A percentile compares a stretch with the other conserved stretches of the same genome.
phyloP scores from a whole-genome alignment of 2,113 vertebrate genomes.

The Telmatochromis sp. region DNA sequence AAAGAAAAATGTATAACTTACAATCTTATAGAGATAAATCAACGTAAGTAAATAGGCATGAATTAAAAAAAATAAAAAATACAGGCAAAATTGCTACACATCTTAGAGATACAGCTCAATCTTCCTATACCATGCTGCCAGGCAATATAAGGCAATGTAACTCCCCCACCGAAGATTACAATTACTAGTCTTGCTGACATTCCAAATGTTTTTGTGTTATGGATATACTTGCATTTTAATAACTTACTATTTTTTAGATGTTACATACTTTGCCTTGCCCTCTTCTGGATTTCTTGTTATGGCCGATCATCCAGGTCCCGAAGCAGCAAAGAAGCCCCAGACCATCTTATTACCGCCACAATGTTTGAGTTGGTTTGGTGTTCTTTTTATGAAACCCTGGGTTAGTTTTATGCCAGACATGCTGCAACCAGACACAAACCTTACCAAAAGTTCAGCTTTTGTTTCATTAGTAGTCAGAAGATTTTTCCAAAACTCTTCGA shows the following conservation, averaged over 20 bases:
- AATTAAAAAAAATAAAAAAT: not conserved
- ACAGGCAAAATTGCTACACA: accelerated
- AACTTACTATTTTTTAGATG: not conserved
- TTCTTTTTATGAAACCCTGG: not conserved
- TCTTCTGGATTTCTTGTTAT: not conserved
- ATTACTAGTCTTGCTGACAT: not conserved
- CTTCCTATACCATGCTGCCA: not conserved
- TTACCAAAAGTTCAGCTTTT: not conserved
- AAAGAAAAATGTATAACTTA: not conserved
- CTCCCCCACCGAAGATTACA: not conserved
- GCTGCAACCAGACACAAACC: not conserved
- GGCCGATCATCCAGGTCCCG: not conserved
- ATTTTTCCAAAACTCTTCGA: not conserved
- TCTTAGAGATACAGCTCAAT: not conserved
- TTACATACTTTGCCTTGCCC: not conserved
- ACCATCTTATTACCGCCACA: not conserved
- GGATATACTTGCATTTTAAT: not conserved
- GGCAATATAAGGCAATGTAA: not conserved
- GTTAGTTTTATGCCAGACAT: not conserved
- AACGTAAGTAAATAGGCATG: not conserved
- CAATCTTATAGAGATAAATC: not conserved
- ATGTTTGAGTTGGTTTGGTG: not conserved
- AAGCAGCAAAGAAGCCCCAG: not conserved
- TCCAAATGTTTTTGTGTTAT: not conserved
- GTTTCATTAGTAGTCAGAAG: not conserved